Evolutionary conservation across 1,140 invertebrate species (phyloP).

Genomic region (Tachypleus tridentatus): DNA sequence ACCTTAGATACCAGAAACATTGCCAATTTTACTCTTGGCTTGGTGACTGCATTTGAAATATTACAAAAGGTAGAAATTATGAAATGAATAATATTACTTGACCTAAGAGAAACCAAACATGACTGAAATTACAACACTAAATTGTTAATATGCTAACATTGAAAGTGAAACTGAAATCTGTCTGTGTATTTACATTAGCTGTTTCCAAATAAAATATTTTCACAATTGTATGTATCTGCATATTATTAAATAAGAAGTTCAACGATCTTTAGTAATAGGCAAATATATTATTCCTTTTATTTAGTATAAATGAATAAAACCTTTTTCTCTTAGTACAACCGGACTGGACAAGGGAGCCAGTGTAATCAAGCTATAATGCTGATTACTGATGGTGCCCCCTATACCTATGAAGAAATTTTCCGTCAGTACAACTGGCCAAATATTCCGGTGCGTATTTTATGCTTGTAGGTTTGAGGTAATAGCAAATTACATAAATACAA

Average conservation of each 20-base stretch:
- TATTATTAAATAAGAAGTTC: too few species aligned
- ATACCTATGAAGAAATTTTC: conserved; percentile 84
- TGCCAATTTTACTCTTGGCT: conserved; percentile 85
- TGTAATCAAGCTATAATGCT: conserved; percentile 99
- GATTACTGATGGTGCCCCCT: conserved; percentile 92
- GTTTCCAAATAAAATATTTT: too few species aligned
- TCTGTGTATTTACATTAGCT: too few species aligned
- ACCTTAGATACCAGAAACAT: conserved; percentile 71
- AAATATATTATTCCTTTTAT: background rate
- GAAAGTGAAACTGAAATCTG: too few species aligned
- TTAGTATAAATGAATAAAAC: conserved; percentile 3
- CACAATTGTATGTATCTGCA: too few species aligned
- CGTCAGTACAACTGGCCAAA: conserved; percentile 66
- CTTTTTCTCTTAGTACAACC: conserved; percentile 20
- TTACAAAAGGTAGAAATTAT: conserved; percentile 56
- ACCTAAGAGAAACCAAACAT: too few species aligned
- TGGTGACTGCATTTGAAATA: conserved; percentile 79
- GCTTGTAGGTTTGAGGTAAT: too few species aligned
- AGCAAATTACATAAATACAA: too few species aligned
- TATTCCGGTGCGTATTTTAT: conserved; percentile 41
- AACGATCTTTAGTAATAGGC: background rate
- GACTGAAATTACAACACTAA: too few species aligned
- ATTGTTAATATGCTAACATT: too few species aligned
- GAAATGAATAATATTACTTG: too few species aligned
- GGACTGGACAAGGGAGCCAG: conserved; percentile 52